Conservation (phyloP, 2,888 invertebrate species). For the Trichacis sp. region DNA sequence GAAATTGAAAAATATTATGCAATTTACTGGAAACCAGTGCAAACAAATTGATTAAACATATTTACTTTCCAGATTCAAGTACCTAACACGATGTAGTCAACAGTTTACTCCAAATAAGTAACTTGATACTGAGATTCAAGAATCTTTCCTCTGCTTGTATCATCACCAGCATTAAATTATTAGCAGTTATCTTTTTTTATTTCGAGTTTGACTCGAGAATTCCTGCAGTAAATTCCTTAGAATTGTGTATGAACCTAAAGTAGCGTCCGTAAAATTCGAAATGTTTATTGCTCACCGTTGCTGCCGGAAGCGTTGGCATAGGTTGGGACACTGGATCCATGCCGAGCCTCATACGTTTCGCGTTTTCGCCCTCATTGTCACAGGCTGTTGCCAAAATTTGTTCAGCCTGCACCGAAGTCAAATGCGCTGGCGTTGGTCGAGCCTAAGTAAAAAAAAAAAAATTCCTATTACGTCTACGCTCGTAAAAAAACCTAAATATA, state of each 20-base stretch:
- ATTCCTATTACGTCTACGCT: background rate
- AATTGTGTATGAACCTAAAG: too few species aligned
- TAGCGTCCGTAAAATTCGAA: background rate
- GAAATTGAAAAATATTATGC: too few species aligned
- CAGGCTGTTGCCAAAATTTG: conserved; percentile 95
- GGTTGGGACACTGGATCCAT: conserved; percentile 94
- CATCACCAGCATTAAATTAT: too few species aligned
- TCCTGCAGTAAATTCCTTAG: background rate
- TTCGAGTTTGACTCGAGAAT: background rate
- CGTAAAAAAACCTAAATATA: too few species aligned
- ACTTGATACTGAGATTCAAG: too few species aligned
- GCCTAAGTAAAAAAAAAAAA: conserved; percentile 72
- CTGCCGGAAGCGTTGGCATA: conserved; percentile 81
- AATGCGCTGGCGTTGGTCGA: conserved; percentile 94
- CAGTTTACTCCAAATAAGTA: too few species aligned
- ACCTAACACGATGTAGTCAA: too few species aligned
- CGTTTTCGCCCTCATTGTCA: conserved; percentile 97
- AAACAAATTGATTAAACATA: too few species aligned
- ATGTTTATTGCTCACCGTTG: conserved; percentile 70
- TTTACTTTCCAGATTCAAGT: too few species aligned
- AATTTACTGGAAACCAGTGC: too few species aligned
- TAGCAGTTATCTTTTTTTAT: too few species aligned
- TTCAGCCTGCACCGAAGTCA: conserved; percentile 96
- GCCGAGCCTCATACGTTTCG: conserved; percentile 95
- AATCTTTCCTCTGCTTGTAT: too few species aligned